Percentiles rank a stretch among this genome's conserved stretches.
These are phyloP conservation scores for Aphelinus atriplicis DNA, from an alignment of 1,140 invertebrate genomes.

Conservation along the genomic window DNA sequence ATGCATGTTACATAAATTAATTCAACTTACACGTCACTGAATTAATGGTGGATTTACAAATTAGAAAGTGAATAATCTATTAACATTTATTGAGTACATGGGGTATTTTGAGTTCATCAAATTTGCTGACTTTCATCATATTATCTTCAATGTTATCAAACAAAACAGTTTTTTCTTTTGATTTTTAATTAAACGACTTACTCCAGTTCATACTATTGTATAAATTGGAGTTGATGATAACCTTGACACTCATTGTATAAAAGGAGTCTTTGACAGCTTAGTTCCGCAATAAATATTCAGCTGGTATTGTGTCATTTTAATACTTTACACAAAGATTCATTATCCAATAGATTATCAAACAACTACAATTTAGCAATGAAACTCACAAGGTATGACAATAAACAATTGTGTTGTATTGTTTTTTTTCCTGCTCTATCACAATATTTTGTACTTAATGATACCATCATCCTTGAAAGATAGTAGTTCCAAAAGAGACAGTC, in stretches of 20 bases:
- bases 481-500: conserved; percentile 22
- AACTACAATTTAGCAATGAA: conserved; percentile 31
- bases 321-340: conserved; percentile 16
- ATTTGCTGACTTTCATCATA: neutral
- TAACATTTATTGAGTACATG: too few relatives aligned
- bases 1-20: conserved; percentile 19
- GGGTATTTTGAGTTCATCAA: too few relatives aligned
- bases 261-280: conserved; percentile 18
- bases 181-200: conserved; percentile 10
- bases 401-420: conserved; percentile 11
- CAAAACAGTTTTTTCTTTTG: conserved; percentile 10
- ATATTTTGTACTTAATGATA: conserved; percentile 12
- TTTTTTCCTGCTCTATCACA: neutral
- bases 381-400: conserved; percentile 33
- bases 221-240: conserved; percentile 32
- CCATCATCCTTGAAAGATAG: neutral
- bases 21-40: neutral
- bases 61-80: too few relatives aligned
- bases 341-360: conserved; percentile 6
- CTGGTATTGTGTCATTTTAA: conserved; percentile 24
- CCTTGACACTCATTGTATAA: conserved; percentile 25
- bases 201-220: conserved; percentile 27
- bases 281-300: conserved; percentile 23
- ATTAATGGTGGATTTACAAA: neutral
- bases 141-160: neutral